Evolutionary conservation across 2,797 vertebrate genomes (phyloP).

Genomic region (Pangasius djambal): DNA sequence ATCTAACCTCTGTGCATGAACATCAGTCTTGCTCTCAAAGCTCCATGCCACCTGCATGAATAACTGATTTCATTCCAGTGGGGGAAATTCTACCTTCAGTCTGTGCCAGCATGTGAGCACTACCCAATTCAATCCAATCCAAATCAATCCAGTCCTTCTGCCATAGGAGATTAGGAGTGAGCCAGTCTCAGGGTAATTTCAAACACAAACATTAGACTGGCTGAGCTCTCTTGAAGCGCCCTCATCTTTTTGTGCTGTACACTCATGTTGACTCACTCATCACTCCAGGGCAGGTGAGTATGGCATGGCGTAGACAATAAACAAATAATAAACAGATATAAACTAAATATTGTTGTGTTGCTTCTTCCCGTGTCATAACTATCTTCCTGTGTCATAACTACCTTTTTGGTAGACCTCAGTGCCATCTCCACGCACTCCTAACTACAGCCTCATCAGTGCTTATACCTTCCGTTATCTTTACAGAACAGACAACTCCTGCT

Average conservation of each 20-base stretch:
- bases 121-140: slow-evolving; percentile 36
- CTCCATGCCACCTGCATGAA: slow-evolving; percentile 68
- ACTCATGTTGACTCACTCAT: slow-evolving; percentile 1
- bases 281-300: not conserved
- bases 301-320: not conserved
- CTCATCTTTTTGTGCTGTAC: not conserved
- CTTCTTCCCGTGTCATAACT: not conserved
- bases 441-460: not conserved
- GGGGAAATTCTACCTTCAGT: slow-evolving; percentile 59
- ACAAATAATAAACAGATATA: not conserved
- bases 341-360: not conserved
- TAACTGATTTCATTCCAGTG: slow-evolving; percentile 67
- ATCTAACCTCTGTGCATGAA: slow-evolving; percentile 63
- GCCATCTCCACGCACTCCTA: not conserved
- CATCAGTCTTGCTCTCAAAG: slow-evolving; percentile 63
- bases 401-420: not conserved
- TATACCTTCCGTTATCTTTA: not conserved
- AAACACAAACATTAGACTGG: slow-evolving; percentile 45
- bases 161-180: not conserved
- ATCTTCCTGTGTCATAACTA: not conserved
- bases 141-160: slow-evolving; percentile 15
- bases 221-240: slow-evolving; percentile 28
- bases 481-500: not conserved
- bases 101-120: slow-evolving; percentile 39
- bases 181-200: slow-evolving; percentile 30